phyloP scores from a whole-genome alignment of 2,797 vertebrate genomes.

The Sternotherus odoratus region DNA sequence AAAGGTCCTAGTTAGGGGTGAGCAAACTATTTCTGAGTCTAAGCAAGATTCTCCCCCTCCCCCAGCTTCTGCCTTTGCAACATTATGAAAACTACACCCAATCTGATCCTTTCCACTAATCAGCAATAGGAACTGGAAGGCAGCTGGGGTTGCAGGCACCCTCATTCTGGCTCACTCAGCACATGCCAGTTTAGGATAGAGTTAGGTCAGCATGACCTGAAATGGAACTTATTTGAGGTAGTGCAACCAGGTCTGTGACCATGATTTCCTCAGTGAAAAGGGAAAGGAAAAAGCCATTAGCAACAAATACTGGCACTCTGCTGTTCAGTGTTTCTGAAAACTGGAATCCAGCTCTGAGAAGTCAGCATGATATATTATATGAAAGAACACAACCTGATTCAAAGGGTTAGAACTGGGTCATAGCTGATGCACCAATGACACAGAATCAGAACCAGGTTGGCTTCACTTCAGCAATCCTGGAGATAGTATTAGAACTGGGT shows the following conservation, averaged over 20 bases:
- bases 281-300: slow-evolving; percentile 13
- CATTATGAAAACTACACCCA: neutral
- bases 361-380: slow-evolving; percentile 19
- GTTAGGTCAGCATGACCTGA: slow-evolving; percentile 49
- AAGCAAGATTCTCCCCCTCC: neutral
- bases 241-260: slow-evolving; percentile 32
- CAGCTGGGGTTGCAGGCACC: neutral
- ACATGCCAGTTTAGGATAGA: slow-evolving; percentile 38
- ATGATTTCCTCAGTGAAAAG: slow-evolving; percentile 38
- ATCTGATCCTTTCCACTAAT: neutral
- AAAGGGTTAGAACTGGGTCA: neutral
- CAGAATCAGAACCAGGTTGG: neutral
- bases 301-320: slow-evolving; percentile 34
- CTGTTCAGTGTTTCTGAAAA: neutral
- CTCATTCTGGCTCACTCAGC: slow-evolving; percentile 39
- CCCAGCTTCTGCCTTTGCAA: neutral
- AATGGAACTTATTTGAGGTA: slow-evolving; percentile 39
- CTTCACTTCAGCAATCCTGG: slow-evolving; percentile 1
- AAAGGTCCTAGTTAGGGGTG: neutral
- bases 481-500: slow-evolving; percentile 24
- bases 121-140: neutral
- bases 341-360: slow-evolving; percentile 31
- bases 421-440: neutral
- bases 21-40: neutral
- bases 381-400: slow-evolving; percentile 24